Evolutionary conservation across 2,797 vertebrate species (phyloP), one percentile per base, ranked within the genome.

Genomic region (Limosa lapponica): DNA sequence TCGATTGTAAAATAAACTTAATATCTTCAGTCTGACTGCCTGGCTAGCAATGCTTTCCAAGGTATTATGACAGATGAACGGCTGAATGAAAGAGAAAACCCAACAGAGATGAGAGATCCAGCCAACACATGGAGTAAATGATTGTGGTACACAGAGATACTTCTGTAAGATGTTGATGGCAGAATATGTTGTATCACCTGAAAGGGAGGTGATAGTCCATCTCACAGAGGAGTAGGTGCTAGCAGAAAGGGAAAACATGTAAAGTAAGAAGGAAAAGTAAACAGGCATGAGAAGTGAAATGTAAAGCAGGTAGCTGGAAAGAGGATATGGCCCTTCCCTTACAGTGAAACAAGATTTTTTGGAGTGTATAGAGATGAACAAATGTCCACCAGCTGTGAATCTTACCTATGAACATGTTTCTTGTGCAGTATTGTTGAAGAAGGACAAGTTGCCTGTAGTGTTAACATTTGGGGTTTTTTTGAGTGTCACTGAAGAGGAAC

Each of bases 1-100:
- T 93, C 8, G 1, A 82, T 78, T 95, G 84, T 83, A 92, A 96
- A 97, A 96, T 94, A 92, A 95, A 89, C 88, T 95, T 80, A 62
- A 5, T 89, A 8, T 70, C 77, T 74, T 94, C 32, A 59, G 80
- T 52, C 61, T 90, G 51, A 55, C 78, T 61, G 66, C 66, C 92
- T 84, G 87, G 57, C 58, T 86, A 79, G 34, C 36, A 70, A n/a
- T 46, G 19, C 71, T 92, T 55, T 75, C 73, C 69, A 70, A 95
- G 58, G 57, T 57, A 37, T 28, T 87, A 59, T 79, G 43, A 34
- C 51, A 93, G 58, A 69, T 4, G 13, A 70, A 41, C n/a, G 73
- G 51, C 36, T 74, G 61, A 75, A 74, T 27, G 41, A 78, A 90
- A 74, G 36, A 44, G 57, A 85, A 95, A 93, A 85, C 20, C 48